These are phyloP conservation scores for Eupsilia transversa DNA, from an alignment of 2,888 invertebrate genomes.

Conservation along the genomic window DNA sequence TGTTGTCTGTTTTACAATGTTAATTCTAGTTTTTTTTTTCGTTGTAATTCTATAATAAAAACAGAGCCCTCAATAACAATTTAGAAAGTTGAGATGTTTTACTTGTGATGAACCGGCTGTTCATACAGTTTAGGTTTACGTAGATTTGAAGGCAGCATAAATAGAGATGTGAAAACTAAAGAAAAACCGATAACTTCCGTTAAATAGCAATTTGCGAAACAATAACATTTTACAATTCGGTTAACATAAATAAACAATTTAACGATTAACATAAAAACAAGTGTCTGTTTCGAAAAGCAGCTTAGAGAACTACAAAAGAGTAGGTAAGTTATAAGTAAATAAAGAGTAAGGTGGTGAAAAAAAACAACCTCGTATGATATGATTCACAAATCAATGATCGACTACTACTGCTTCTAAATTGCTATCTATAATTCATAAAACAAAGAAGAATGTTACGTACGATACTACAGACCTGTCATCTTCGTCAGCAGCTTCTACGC, in stretches of 20 bases:
- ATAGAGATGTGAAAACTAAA: neutral
- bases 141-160: neutral
- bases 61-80: neutral
- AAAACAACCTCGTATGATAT: neutral
- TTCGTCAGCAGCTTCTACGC: constrained; percentile 77
- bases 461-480: constrained; percentile 81
- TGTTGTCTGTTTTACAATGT: neutral
- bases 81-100: constrained; percentile 10
- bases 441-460: constrained; percentile 34
- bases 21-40: neutral
- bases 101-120: neutral
- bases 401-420: neutral
- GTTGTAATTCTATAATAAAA: neutral
- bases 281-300: neutral
- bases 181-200: neutral
- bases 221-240: neutral
- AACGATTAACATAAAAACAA: no score
- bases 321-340: constrained; percentile 4
- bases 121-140: constrained; percentile 1
- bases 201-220: constrained; percentile 1
- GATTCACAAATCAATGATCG: neutral
- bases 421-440: neutral
- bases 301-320: neutral
- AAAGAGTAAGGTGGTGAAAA: constrained; percentile 1
- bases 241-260: neutral